phyloP scores from a whole-genome alignment of 2,113 vertebrate species.

The Halcyon malimbica region DNA sequence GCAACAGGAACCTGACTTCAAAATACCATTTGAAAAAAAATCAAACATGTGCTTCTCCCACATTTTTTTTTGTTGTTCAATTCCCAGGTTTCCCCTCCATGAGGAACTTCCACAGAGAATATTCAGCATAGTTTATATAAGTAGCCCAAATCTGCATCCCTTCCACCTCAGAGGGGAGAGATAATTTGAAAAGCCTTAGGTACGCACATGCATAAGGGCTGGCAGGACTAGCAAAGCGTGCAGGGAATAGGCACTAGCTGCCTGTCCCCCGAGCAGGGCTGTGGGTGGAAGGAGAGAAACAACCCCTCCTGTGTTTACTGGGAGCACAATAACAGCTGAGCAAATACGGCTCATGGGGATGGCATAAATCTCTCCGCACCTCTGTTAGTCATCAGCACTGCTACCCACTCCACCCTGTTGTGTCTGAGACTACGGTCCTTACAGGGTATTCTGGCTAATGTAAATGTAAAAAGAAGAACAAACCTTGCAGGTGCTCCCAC shows the following conservation, averaged over 20 bases:
- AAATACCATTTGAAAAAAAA: neutral
- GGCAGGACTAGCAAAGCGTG: neutral
- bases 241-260: neutral
- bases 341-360: neutral
- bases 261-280: neutral
- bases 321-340: constrained; percentile 65
- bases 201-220: neutral
- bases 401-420: constrained; percentile 15
- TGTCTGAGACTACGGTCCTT: neutral
- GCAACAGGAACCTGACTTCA: neutral
- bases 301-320: constrained; percentile 42
- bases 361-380: constrained; percentile 54
- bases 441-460: neutral
- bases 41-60: neutral
- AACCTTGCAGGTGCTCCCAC: neutral
- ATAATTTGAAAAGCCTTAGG: neutral
- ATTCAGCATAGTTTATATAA: neutral
- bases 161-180: neutral
- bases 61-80: neutral
- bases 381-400: constrained; percentile 29
- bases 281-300: constrained; percentile 13
- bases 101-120: neutral
- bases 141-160: neutral
- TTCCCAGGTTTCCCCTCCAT: neutral
- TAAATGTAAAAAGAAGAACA: neutral